Base-by-base conservation (phyloP, 2,797 vertebrate species). In the Muraenolepis orangiensis region DNA sequence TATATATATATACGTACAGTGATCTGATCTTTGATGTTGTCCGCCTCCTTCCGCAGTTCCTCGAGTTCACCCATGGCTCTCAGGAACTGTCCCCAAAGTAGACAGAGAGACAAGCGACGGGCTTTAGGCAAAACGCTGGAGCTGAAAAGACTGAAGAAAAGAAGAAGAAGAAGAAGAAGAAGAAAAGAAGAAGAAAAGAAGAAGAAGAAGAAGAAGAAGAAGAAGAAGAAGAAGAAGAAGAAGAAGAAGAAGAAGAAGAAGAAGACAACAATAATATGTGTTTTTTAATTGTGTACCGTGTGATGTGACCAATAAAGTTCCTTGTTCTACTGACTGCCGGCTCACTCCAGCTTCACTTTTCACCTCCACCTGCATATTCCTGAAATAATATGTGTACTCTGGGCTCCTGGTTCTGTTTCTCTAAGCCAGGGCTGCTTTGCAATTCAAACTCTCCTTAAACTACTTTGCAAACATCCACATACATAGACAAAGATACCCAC, bases 11-110 rank as follows among this genome's bases (percentile, higher is more conserved):
- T 20, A 67, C 66, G 3, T 90, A 98, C 98, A 80, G 95, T 94
- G 84, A 99, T 99, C 90, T 99, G 95, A 81, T 97, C 96, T 93
- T 99, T 99, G 86, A 99, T 94, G 85, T 89, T 94, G 77, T 98
- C 96, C 1, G 96, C 94, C 88, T 99, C 98, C 88, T 98, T 96
- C 86, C 96, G 93, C 91, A 99, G 87, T 89, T 98, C 90, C 74
- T 98, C 98, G 89, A 98, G 95, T 92, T 99, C 98, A 87, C 96
- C 96, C 98, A 98, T 98, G 87, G 83, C 80, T 80, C 81, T 84
- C 73, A 89, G 86, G 80, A 77, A 74, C 85, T 64, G 82, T 90
- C 87, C 90, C 87, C 80, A 80, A 69, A 66, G 74, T 74, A 88
- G 81, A 85, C 83, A 72, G 86, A 84, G 77, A 86, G 83, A 88